These are phyloP conservation scores for Lanistes nyassanus DNA, from an alignment of 1,140 invertebrate genomes.

Conservation along the genomic window DNA sequence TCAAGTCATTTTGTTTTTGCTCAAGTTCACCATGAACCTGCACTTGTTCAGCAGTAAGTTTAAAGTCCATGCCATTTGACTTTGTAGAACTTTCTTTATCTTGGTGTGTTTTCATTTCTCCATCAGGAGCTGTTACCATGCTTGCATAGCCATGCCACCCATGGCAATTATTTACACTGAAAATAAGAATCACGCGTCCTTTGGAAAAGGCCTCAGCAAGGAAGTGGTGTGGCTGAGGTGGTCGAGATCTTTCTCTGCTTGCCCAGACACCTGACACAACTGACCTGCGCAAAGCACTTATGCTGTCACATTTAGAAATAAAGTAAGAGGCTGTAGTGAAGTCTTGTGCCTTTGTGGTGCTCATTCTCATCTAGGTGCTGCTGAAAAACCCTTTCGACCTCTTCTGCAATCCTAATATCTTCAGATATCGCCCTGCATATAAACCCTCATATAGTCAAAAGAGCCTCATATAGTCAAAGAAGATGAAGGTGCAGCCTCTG, in stretches of 20 bases:
- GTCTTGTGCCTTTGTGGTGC: background rate
- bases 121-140: background rate
- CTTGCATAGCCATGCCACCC: slow-evolving; percentile 57
- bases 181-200: slow-evolving; percentile 49
- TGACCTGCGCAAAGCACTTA: slow-evolving; percentile 42
- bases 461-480: background rate
- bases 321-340: slow-evolving; percentile 40
- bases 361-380: background rate
- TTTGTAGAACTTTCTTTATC: background rate
- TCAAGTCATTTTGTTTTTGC: background rate
- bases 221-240: slow-evolving; percentile 45
- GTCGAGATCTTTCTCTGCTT: slow-evolving; percentile 40
- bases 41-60: background rate
- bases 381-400: background rate
- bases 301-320: slow-evolving; percentile 49
- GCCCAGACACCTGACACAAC: slow-evolving; percentile 44
- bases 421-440: background rate
- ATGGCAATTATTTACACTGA: slow-evolving; percentile 57
- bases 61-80: too few relatives aligned
- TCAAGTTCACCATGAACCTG: background rate
- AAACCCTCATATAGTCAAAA: background rate
- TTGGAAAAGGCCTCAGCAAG: slow-evolving; percentile 34
- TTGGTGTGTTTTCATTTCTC: background rate
- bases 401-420: background rate
- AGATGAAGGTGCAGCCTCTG: too few relatives aligned